These are phyloP conservation scores for Lycia hirtaria DNA, from an alignment of 2,888 invertebrate genomes.

Conservation along the genomic window DNA sequence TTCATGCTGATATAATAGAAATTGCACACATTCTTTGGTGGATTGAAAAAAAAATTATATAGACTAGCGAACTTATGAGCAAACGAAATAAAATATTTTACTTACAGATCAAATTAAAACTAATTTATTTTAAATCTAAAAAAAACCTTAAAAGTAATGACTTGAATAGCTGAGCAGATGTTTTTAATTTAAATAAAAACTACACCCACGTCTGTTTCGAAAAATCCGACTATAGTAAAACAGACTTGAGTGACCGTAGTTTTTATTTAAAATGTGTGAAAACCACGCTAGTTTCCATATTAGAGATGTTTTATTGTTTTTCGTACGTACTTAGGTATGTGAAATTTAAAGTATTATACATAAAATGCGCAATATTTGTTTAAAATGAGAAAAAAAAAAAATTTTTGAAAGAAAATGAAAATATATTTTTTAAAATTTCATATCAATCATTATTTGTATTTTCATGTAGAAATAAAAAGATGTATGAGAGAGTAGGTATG, in stretches of 20 bases:
- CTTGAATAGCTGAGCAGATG: neutral
- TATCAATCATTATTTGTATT: too few species aligned
- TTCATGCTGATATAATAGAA: neutral
- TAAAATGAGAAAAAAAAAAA: neutral
- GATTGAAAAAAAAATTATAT: slow-evolving; percentile 5
- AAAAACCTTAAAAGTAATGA: slow-evolving; percentile 5
- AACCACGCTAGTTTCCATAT: too few species aligned
- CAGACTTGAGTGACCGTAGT: too few species aligned
- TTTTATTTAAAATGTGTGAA: too few species aligned
- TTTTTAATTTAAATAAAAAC: too few species aligned
- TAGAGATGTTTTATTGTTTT: neutral
- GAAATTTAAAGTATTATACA: neutral
- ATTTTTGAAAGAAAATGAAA: too few species aligned
- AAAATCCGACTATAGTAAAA: too few species aligned
- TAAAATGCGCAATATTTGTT: neutral
- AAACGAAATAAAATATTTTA: neutral
- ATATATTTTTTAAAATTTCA: too few species aligned
- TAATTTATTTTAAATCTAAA: neutral
- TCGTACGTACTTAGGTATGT: neutral
- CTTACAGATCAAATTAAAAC: slow-evolving; percentile 4
- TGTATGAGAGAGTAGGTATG: too few species aligned
- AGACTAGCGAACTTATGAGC: slow-evolving; percentile 18
- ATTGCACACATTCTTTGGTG: slow-evolving; percentile 45
- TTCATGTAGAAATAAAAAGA: too few species aligned
- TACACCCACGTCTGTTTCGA: too few species aligned